phyloP scores from a whole-genome alignment of 2,888 invertebrate species.

The Pandemis cinnamomeana region DNA sequence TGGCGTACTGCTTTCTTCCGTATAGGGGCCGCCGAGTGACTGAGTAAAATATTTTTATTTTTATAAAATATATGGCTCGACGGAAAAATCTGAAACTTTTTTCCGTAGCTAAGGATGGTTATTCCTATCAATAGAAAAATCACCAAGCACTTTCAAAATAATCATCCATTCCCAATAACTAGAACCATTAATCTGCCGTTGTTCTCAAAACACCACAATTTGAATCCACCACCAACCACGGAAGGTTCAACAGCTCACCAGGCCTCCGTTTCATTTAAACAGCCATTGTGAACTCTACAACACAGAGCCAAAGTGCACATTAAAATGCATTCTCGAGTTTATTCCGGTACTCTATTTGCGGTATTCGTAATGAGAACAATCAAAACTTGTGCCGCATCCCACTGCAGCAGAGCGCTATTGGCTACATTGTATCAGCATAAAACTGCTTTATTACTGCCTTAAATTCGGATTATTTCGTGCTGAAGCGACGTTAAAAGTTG shows the following conservation, averaged over 20 bases:
- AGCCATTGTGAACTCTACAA: slow-evolving; percentile 6
- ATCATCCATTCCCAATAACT: too few relatives aligned
- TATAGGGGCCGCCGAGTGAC: too few relatives aligned
- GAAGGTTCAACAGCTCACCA: slow-evolving; percentile 12
- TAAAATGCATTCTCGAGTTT: not conserved
- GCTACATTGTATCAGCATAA: slow-evolving; percentile 47
- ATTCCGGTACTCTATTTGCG: slow-evolving; percentile 27
- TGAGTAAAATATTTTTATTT: too few relatives aligned
- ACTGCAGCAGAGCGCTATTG: slow-evolving; percentile 49
- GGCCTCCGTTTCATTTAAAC: slow-evolving; percentile 8
- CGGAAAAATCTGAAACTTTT: too few relatives aligned
- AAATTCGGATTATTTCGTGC: slow-evolving; percentile 32
- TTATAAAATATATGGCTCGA: too few relatives aligned
- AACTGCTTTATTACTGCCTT: slow-evolving; percentile 34
- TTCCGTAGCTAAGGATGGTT: too few relatives aligned
- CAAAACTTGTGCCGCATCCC: slow-evolving; percentile 55
- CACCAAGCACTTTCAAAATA: too few relatives aligned
- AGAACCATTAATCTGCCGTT: slow-evolving; percentile 31
- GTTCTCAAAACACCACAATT: slow-evolving; percentile 20
- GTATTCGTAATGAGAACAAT: slow-evolving; percentile 58
- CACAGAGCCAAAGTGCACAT: slow-evolving; percentile 5
- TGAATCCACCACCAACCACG: slow-evolving; percentile 7
- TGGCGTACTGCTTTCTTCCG: too few relatives aligned
- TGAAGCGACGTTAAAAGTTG: slow-evolving; percentile 31
- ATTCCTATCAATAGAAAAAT: too few relatives aligned